These are phyloP conservation scores for Macrosteles quadrilineatus DNA, from an alignment of 1,140 invertebrate species.

Conservation along the genomic window DNA sequence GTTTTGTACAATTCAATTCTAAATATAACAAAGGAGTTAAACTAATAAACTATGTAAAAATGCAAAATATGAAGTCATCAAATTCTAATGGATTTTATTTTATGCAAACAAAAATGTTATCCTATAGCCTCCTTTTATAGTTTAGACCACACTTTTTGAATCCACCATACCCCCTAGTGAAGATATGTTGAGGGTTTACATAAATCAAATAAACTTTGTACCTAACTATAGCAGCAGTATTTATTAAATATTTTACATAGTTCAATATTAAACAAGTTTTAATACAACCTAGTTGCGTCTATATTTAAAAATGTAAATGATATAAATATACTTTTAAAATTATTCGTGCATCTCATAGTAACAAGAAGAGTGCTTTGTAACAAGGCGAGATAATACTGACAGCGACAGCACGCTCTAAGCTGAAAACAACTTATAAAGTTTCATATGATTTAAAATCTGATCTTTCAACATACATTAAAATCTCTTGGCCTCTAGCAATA, in stretches of 20 bases:
- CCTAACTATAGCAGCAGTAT: slow-evolving; percentile 13
- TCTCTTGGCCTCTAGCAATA: slow-evolving; percentile 13
- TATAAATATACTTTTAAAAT: not conserved
- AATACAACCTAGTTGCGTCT: slow-evolving; percentile 23
- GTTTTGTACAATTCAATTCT: too few species aligned
- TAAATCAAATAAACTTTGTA: too few species aligned
- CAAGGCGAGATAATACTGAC: slow-evolving; percentile 23
- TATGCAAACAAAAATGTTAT: too few species aligned
- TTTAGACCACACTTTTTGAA: too few species aligned
- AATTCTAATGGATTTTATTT: too few species aligned
- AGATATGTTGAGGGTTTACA: too few species aligned
- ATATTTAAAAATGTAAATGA: slow-evolving; percentile 11
- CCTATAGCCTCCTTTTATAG: too few species aligned
- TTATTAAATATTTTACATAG: slow-evolving; percentile 23
- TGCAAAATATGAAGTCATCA: too few species aligned
- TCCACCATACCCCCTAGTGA: too few species aligned
- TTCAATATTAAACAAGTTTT: slow-evolving; percentile 24
- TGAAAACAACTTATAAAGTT: slow-evolving; percentile 20
- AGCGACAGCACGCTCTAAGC: slow-evolving; percentile 17
- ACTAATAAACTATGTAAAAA: too few species aligned
- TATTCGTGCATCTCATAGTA: slow-evolving; percentile 25
- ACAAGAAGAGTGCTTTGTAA: slow-evolving; percentile 10
- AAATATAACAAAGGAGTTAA: too few species aligned
- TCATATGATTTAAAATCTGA: slow-evolving; percentile 20
- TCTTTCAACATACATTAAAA: not conserved